A percentile compares a stretch with the other conserved stretches of the same genome.
phyloP scores from a whole-genome alignment of 1,140 invertebrate species.

The Calycopis cecrops region DNA sequence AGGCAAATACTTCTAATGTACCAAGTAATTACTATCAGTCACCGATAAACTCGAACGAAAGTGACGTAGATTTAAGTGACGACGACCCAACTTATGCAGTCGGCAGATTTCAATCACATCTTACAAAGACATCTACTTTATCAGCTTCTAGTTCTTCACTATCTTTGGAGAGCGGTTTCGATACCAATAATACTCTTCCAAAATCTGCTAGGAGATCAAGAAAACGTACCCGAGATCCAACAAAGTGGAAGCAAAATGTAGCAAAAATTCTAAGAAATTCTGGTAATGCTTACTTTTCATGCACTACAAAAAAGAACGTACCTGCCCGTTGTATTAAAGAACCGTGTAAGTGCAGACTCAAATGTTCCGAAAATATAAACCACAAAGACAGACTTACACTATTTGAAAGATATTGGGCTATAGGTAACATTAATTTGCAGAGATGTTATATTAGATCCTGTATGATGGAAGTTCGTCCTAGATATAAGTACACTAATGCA shows the following conservation, averaged over 20 bases:
- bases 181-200: neutral
- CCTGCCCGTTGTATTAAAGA: constrained; percentile 5
- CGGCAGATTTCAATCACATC: too few species aligned
- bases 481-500: constrained; percentile 8
- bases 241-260: constrained; percentile 13
- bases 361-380: constrained; percentile 8
- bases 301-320: constrained; percentile 2
- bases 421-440: constrained; percentile 7
- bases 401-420: constrained; percentile 1
- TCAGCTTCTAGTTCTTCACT: neutral
- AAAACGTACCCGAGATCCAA: constrained; percentile 11
- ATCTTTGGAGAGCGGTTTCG: neutral
- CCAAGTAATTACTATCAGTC: constrained; percentile 10
- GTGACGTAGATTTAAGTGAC: constrained; percentile 13
- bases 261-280: constrained; percentile 6
- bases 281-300: constrained; percentile 12
- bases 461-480: constrained; percentile 4
- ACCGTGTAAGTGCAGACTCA: constrained; percentile 6
- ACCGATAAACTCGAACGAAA: constrained; percentile 10
- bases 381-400: neutral
- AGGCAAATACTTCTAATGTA: too few species aligned
- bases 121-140: neutral
- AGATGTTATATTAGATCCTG: constrained; percentile 5
- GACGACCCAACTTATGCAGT: constrained; percentile 7
- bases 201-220: neutral